Evolutionary conservation across 2,113 vertebrate genomes (phyloP), one percentile per base, ranked within the genome.

Genomic region (Saccopteryx leptura): DNA sequence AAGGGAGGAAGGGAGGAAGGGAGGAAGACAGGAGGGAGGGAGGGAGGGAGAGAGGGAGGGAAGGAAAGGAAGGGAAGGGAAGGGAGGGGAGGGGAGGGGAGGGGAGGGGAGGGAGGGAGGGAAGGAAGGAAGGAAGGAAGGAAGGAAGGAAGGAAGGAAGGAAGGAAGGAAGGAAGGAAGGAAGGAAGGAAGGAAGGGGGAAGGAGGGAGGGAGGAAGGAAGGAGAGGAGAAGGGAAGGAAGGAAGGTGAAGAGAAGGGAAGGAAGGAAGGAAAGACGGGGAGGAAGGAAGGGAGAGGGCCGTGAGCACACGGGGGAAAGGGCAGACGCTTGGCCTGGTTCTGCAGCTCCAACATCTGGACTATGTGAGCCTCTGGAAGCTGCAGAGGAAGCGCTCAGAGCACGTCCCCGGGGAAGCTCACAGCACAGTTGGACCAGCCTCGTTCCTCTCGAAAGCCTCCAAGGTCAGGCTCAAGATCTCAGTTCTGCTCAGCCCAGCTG

Each of bases 371-470:
- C 90, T 82, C 33, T 13, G 11, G 85, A 83, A 52, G 68, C 68
- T 7, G 0, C 19, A 54, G 84, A 63, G 86, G n/a, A 65, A 92
- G 8, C 46, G 52, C 69, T 69, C 24, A 26, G 91, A 9, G 33
- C 50, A 75, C n/a, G n/a, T 92, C 81, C 79, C 33, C 2, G 8
- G 90, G 93, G 72, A 83, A 82, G 28, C n/a, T 50, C 56, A 14
- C 31, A 52, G 84, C n/a, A 79, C 7, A 48, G 84, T 0, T 7
- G 71, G 56, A 74, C 10, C 3, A 0, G 23, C 69, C 83, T 52
- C 74, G 69, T 19, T n/a, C 33, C 24, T 76, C 72, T 52, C 1
- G 0, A 26, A 31, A 54, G 82, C 78, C 75, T 65, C 71, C 31
- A 50, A n/a, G 18, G 79, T 84, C 89, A 84, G 76, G 58, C 33